These are phyloP conservation scores for Zingel zingel DNA, from an alignment of 2,113 vertebrate species.

Conservation along the genomic window DNA sequence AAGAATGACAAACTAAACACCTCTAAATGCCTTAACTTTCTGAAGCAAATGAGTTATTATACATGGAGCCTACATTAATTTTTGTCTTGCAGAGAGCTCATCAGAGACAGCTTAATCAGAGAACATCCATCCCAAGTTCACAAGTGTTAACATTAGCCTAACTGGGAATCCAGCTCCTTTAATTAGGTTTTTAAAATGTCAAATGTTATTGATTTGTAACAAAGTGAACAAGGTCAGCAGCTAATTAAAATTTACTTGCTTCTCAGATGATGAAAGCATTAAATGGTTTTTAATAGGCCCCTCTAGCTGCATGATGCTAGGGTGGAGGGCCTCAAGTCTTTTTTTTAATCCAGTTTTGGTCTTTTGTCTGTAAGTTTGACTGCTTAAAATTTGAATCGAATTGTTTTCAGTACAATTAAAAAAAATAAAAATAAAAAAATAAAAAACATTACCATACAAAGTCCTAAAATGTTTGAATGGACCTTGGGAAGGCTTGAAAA, in stretches of 20 bases:
- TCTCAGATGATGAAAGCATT: constrained; percentile 49
- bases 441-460: background rate
- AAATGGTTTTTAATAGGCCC: constrained; percentile 50
- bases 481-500: background rate
- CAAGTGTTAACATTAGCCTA: constrained; percentile 47
- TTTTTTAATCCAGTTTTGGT: background rate
- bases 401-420: background rate
- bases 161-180: constrained; percentile 44
- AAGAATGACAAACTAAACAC: background rate
- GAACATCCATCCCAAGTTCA: constrained; percentile 39
- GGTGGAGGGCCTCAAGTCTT: background rate
- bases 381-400: no score
- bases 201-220: constrained; percentile 71
- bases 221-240: constrained; percentile 65
- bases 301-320: constrained; percentile 2
- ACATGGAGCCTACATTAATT: background rate
- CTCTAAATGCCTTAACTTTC: constrained; percentile 10
- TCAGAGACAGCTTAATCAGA: constrained; percentile 40
- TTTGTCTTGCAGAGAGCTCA: constrained; percentile 16
- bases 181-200: constrained; percentile 73
- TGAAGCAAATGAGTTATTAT: constrained; percentile 19
- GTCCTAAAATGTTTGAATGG: background rate
- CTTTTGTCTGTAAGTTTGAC: background rate
- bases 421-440: background rate
- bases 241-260: constrained; percentile 66